phyloP scores from a whole-genome alignment of 2,113 vertebrate genomes.

The Macroglossus sobrinus region DNA sequence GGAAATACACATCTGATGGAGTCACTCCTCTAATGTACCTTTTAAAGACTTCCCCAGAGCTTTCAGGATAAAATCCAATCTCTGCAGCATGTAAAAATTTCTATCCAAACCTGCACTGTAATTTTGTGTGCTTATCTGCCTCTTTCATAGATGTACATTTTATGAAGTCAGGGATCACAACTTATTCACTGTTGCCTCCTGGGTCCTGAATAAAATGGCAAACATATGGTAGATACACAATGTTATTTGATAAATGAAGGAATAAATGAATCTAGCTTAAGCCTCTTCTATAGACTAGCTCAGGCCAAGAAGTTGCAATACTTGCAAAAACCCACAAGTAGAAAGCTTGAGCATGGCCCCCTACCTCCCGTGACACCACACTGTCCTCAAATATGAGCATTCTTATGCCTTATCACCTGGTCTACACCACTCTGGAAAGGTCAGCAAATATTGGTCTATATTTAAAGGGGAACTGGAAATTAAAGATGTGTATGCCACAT shows the following conservation, averaged over 20 bases:
- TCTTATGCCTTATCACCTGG: not conserved
- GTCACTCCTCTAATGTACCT: not conserved
- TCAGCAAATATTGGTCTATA: not conserved
- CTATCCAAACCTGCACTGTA: not conserved
- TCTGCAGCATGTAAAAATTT: not conserved
- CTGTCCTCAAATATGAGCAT: not conserved
- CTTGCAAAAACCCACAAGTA: not conserved
- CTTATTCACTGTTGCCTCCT: not conserved
- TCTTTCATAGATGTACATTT: not conserved
- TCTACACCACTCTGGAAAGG: not conserved
- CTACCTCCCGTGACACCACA: not conserved
- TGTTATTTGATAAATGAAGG: not conserved
- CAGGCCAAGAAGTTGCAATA: not conserved
- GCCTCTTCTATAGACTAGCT: not conserved
- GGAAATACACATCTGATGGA: not conserved
- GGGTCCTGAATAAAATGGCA: not conserved
- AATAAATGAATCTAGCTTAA: not conserved
- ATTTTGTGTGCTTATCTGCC: not conserved
- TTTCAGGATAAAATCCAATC: not conserved
- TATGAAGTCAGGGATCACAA: not conserved
- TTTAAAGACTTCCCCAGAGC: not conserved
- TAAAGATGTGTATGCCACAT: not conserved
- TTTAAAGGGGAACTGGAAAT: slow-evolving; percentile 10
- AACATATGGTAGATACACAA: not conserved
- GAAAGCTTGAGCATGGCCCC: not conserved